A percentile compares a stretch with the other conserved stretches of the same genome.
phyloP scores from a whole-genome alignment of 2,888 invertebrate species.

The Eristalinus sepulchralis region DNA sequence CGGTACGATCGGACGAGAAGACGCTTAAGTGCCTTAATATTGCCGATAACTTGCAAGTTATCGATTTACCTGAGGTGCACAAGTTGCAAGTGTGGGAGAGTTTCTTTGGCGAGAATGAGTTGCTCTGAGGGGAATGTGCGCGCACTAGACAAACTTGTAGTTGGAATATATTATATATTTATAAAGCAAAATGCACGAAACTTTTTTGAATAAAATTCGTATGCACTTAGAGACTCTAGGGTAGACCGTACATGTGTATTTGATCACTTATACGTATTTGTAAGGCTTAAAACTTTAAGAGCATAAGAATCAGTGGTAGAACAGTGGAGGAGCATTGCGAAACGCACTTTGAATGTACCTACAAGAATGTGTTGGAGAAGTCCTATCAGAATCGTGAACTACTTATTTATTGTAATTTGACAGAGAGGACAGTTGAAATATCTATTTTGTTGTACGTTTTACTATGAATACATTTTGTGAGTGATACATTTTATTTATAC shows the following conservation, averaged over 20 bases:
- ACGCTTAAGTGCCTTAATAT: conserved; percentile 80
- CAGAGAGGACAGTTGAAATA: conserved; percentile 9
- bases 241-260: conserved; percentile 24
- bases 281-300: conserved; percentile 14
- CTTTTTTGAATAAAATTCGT: conserved; percentile 36
- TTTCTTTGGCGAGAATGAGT: conserved; percentile 76
- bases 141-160: not conserved
- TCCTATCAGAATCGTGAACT: not conserved
- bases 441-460: conserved; percentile 31
- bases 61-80: conserved; percentile 78
- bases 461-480: conserved; percentile 2
- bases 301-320: not conserved
- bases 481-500: conserved; percentile 20
- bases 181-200: conserved; percentile 17
- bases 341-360: not conserved
- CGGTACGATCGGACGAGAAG: conserved; percentile 73
- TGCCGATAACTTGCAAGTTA: conserved; percentile 77
- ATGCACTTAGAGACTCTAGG: conserved; percentile 48
- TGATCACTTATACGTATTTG: conserved; percentile 7
- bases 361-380: not conserved
- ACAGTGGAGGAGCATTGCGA: not conserved
- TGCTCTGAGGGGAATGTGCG: conserved; percentile 41
- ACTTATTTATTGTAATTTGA: conserved; percentile 26
- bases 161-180: conserved; percentile 1
- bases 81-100: conserved; percentile 79